A percentile compares a stretch with the other conserved stretches of the same genome.
Conservation (phyloP, 2,113 vertebrate genomes). For the Paraplagusia blochii region DNA sequence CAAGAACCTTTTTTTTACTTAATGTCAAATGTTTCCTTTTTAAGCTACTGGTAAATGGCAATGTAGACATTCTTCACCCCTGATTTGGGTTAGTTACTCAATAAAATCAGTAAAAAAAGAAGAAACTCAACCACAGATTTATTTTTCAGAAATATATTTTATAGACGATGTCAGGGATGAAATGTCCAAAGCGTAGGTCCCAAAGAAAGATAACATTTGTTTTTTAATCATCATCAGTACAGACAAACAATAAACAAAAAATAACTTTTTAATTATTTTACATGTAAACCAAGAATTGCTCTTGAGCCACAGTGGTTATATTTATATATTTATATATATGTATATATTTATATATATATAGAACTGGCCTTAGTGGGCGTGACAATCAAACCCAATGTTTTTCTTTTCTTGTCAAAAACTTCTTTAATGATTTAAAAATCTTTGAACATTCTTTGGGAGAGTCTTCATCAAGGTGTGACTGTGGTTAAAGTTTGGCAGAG, state of each 20-base stretch:
- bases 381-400: slow-evolving; percentile 55
- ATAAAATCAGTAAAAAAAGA: no score
- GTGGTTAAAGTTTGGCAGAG: slow-evolving; percentile 60
- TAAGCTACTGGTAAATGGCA: no score
- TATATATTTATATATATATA: slow-evolving; percentile 25
- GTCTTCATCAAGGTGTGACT: slow-evolving; percentile 44
- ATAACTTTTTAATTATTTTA: slow-evolving; percentile 68
- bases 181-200: slow-evolving; percentile 75
- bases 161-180: slow-evolving; percentile 72
- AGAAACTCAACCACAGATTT: slow-evolving; percentile 9
- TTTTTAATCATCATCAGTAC: slow-evolving; percentile 61
- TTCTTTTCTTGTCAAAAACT: slow-evolving; percentile 27
- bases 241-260: slow-evolving; percentile 72
- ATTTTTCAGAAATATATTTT: slow-evolving; percentile 78
- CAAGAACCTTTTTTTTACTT: no score
- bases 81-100: no score
- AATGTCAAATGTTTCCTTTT: no score
- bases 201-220: slow-evolving; percentile 68
- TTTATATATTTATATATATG: slow-evolving; percentile 28
- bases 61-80: no score
- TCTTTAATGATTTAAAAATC: slow-evolving; percentile 27
- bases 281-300: slow-evolving; percentile 76
- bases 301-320: slow-evolving; percentile 76
- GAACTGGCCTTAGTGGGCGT: slow-evolving; percentile 66
- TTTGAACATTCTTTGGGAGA: slow-evolving; percentile 70